A percentile compares a stretch with the other conserved stretches of the same genome.
Conservation (phyloP, 1,140 invertebrate genomes). For the Lasaia peninsularis region DNA sequence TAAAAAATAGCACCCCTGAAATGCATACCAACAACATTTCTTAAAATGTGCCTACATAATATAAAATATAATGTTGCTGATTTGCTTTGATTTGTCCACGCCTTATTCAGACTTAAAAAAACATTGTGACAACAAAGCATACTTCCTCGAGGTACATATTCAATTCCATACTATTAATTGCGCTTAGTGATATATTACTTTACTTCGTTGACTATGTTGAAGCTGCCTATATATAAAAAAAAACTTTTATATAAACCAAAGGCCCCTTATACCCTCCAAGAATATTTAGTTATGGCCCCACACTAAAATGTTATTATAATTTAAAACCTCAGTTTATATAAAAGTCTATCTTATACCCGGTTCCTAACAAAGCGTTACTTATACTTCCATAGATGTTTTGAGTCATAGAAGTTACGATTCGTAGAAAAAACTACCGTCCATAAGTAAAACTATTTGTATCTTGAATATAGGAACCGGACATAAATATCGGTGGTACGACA, state of each 20-base stretch:
- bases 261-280: not conserved
- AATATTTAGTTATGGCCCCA: too few species aligned
- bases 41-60: too few species aligned
- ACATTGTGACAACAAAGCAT: not conserved
- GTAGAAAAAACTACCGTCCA: too few species aligned
- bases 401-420: too few species aligned
- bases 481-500: conserved; percentile 11
- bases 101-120: not conserved
- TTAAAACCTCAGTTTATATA: not conserved
- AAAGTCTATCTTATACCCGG: conserved; percentile 1
- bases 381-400: too few species aligned
- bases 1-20: too few species aligned
- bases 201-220: not conserved
- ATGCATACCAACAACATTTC: too few species aligned
- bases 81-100: not conserved
- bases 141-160: not conserved
- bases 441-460: too few species aligned
- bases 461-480: too few species aligned
- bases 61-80: too few species aligned
- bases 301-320: too few species aligned
- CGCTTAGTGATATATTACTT: conserved; percentile 5
- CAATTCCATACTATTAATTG: not conserved
- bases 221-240: not conserved
- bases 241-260: not conserved
- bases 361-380: too few species aligned